phyloP scores from a whole-genome alignment of 2,888 invertebrate species.

The Diogma glabrata region DNA sequence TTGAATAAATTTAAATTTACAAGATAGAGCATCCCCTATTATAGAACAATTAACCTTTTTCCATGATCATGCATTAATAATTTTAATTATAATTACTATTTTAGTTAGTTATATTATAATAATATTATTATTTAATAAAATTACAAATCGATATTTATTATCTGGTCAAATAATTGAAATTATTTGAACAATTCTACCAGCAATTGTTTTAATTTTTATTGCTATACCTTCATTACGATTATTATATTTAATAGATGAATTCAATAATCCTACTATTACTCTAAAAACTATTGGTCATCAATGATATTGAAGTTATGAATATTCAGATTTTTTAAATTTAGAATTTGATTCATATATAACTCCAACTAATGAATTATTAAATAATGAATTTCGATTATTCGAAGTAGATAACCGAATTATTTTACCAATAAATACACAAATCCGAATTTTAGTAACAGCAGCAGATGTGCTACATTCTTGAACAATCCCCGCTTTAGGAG shows the following conservation, averaged over 20 bases:
- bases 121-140: too few relatives aligned
- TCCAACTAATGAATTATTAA: not conserved
- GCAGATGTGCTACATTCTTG: slow-evolving; percentile 2
- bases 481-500: not conserved
- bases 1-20: too few relatives aligned
- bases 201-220: slow-evolving; percentile 50
- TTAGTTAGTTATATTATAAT: too few relatives aligned
- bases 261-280: slow-evolving; percentile 37
- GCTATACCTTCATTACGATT: slow-evolving; percentile 47
- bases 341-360: not conserved
- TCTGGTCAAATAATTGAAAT: slow-evolving; percentile 49
- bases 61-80: too few relatives aligned
- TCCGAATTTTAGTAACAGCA: not conserved
- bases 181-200: slow-evolving; percentile 51
- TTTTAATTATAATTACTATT: too few relatives aligned
- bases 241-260: slow-evolving; percentile 50
- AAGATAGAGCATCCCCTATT: too few relatives aligned
- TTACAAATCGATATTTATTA: slow-evolving; percentile 48
- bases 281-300: not conserved
- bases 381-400: not conserved
- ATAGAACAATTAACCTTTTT: too few relatives aligned
- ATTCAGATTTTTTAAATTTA: not conserved
- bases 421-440: slow-evolving; percentile 1
- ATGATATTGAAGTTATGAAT: not conserved
- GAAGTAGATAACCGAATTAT: not conserved